phyloP scores from a whole-genome alignment of 2,113 vertebrate genomes.

The Eubucco bourcierii region DNA sequence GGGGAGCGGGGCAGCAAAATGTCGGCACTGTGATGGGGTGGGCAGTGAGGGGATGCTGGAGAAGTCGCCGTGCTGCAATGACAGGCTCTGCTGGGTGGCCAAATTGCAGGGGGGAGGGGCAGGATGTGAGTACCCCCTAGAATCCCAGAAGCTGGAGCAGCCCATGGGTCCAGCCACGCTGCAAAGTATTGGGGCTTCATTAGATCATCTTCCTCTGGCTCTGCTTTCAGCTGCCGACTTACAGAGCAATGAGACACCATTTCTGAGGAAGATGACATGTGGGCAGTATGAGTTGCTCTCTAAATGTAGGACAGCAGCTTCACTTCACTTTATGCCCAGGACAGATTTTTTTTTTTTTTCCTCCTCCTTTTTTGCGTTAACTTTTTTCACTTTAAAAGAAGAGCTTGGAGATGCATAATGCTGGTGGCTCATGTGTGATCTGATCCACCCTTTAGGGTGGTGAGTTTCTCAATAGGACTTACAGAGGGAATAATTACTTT shows the following conservation, averaged over 20 bases:
- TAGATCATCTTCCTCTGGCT: no score
- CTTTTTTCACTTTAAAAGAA: not conserved
- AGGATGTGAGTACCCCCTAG: accelerated
- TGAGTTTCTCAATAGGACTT: not conserved
- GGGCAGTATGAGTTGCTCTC: not conserved
- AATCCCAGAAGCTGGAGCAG: not conserved
- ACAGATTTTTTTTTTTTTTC: not conserved
- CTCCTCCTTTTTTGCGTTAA: not conserved
- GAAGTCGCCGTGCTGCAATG: not conserved
- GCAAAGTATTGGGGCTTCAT: no score
- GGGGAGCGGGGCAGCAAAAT: not conserved
- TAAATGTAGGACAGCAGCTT: not conserved
- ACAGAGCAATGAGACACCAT: accelerated
- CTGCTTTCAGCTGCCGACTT: not conserved
- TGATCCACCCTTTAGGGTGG: not conserved
- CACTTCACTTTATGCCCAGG: not conserved
- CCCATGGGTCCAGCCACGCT: not conserved
- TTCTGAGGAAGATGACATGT: not conserved
- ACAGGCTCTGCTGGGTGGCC: not conserved
- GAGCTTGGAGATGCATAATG: accelerated
- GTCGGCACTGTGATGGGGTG: accelerated
- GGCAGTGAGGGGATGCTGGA: not conserved
- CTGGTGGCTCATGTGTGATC: accelerated
- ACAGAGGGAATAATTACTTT: not conserved
- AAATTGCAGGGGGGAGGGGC: accelerated